Evolutionary conservation across 2,888 invertebrate species (phyloP).

Genomic region (Acrobasis consociella): DNA sequence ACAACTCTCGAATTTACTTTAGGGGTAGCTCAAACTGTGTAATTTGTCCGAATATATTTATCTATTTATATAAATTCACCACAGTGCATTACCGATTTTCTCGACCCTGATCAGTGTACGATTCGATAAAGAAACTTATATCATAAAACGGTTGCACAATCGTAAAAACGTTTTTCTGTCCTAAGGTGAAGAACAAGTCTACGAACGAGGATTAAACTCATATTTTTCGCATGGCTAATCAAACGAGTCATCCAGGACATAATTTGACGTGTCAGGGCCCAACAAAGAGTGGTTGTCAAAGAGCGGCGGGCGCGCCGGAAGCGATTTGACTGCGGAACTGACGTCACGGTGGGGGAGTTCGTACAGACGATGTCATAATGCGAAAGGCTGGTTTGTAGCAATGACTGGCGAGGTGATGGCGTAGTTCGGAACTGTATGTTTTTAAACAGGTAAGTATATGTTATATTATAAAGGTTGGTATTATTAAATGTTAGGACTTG

Average conservation of each 20-base stretch:
- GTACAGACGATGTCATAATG: constrained; percentile 29
- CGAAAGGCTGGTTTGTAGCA: constrained; percentile 27
- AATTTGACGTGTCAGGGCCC: constrained; percentile 60
- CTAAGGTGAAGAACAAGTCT: too few species aligned
- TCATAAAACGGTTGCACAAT: too few species aligned
- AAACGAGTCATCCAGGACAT: constrained; percentile 61
- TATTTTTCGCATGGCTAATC: constrained; percentile 63
- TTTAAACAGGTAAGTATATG: neutral
- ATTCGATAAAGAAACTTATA: too few species aligned
- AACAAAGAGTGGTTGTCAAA: constrained; percentile 72
- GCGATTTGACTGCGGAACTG: constrained; percentile 75
- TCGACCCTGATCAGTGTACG: too few species aligned
- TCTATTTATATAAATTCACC: too few species aligned
- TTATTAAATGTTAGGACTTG: too few species aligned
- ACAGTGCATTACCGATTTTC: too few species aligned
- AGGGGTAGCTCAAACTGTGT: too few species aligned
- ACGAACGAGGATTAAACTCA: constrained; percentile 19
- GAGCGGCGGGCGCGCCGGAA: constrained; percentile 73
- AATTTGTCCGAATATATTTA: too few species aligned
- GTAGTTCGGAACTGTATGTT: neutral
- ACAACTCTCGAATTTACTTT: too few species aligned
- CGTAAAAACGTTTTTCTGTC: too few species aligned
- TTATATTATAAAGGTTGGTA: too few species aligned
- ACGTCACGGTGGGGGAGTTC: constrained; percentile 59
- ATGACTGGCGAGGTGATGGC: constrained; percentile 2